Evolutionary conservation across 92 coral and sea anemone species (phyloP), one percentile per base, ranked within the genome.

Genomic region (Siderastrea radians): DNA sequence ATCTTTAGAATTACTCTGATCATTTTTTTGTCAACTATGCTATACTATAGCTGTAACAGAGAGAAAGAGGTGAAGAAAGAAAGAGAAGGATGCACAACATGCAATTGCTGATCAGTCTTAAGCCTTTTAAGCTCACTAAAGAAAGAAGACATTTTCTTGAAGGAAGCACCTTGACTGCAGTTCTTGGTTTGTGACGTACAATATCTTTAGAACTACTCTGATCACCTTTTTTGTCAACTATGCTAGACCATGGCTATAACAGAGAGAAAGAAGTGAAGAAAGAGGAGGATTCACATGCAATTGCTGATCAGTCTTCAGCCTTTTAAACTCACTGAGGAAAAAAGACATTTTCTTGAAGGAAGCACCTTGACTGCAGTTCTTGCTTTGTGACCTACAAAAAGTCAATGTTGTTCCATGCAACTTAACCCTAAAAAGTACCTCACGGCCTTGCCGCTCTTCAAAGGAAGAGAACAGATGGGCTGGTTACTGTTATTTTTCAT

Each of bases 31-130:
- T 77, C 50, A 58, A 74, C 86, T 17, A 87, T 72, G 69, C 66
- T 54, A 74, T 88, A 79, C 87, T 83, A 81, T 72, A 60, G 72
- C 61, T 17, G 44, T 72, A 82, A 74, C 63, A 88, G 38, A 74
- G 92, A 88, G 80, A 73, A 88, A 54, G 92, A 81, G 38, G 81
- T 87, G 44, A 67, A 60, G 15, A 70, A 59, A 58, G 80, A 84
- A 47, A 84, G 53, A 45, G 88, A 80, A 54, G 80, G 88, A 59
- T 72, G 72, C 38, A 52, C 44, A 53, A 72, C 68, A 72, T 44
- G 72, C 54, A 71, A 84, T 71, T 84, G 72, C 14, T 58, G 68
- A 19, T 84, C 88, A 65, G 72, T 52, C 19, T 52, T 84, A 46
- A 19, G 14, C 48, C 4, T 73, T 72, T 84, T 69, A 52, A 38